These are phyloP conservation scores for Plemyria rubiginata DNA, from an alignment of 2,888 invertebrate species.

Conservation along the genomic window DNA sequence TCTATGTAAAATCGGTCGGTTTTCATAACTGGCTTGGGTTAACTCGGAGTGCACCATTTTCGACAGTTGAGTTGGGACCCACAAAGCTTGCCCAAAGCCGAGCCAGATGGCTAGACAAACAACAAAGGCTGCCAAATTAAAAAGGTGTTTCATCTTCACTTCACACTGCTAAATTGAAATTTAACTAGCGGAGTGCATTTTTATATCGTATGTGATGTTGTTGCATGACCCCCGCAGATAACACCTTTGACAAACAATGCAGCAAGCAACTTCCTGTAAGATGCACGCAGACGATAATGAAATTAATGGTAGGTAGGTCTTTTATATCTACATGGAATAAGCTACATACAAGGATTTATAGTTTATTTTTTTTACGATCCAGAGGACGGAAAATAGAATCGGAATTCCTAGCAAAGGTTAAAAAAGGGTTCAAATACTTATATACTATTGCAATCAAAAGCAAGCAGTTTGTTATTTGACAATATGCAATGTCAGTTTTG, in stretches of 20 bases:
- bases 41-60: slow-evolving; percentile 27
- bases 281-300: slow-evolving; percentile 64
- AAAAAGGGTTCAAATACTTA: no score
- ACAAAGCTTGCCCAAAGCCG: slow-evolving; percentile 43
- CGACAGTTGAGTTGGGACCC: slow-evolving; percentile 36
- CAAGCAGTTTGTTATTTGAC: no score
- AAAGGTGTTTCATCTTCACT: slow-evolving; percentile 66
- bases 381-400: no score
- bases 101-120: slow-evolving; percentile 47
- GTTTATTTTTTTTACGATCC: no score
- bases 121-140: slow-evolving; percentile 61
- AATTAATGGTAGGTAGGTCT: slow-evolving; percentile 53
- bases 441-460: no score
- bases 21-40: slow-evolving; percentile 32
- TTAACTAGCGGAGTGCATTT: slow-evolving; percentile 41
- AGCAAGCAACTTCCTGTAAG: slow-evolving; percentile 71
- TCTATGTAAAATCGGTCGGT: slow-evolving; percentile 48
- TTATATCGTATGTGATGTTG: slow-evolving; percentile 53
- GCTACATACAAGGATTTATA: no score
- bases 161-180: slow-evolving; percentile 53
- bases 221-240: slow-evolving; percentile 57
- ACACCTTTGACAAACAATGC: slow-evolving; percentile 74
- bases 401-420: no score
- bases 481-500: no score
- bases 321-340: background rate